Evolutionary conservation across 2,888 invertebrate species (phyloP), one percentile per base, ranked within the genome.

Genomic region (Drosophila suboccidentalis): DNA sequence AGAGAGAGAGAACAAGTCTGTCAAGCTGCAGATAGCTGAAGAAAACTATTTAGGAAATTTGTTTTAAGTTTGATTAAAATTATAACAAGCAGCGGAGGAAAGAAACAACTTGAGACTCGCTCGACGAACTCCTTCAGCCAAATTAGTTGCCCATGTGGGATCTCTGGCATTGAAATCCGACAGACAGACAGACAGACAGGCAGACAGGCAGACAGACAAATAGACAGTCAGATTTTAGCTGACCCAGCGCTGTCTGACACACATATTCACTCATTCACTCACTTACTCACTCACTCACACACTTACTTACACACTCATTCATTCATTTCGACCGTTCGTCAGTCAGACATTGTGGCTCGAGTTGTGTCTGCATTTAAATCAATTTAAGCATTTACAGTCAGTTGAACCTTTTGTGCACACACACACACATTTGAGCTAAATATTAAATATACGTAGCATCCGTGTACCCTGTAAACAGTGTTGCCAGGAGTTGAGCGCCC

Each of bases 321-420:
- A 41, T 70, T 60, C 61, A 61, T 61, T 67, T 63, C 57, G 54
- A 62, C 60, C 67, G 39, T 65, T 71, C 53, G 55, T 38, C 53
- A 64, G 46, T 41, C 61, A 67, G 68, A 67, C 60, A 66, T 72
- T 88, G 76, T 73, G 89, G 87, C 70, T 59, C 32, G 79, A 58
- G 75, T 36, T 64, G 77, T 75, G 86, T 79, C 80, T 84, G 78
- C 78, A 89, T 89, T 84, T 83, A 84, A 81, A 87, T 84, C 87
- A 89, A 83, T 84, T 84, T 84, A 89, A 89, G 87, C 87, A 68
- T 87, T 84, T 84, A 74, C 84, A 84, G 84, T 83, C 84, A 87
- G 84, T 89, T 84, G 87, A 84, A 75, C 85, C 87, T 78, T 84
- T 89, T 89, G 75, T 89, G 73, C 55, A 29, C 44, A 57, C 49